These are phyloP conservation scores for Recurvirostra avosetta DNA, from an alignment of 2,113 vertebrate genomes.

Conservation along the genomic window DNA sequence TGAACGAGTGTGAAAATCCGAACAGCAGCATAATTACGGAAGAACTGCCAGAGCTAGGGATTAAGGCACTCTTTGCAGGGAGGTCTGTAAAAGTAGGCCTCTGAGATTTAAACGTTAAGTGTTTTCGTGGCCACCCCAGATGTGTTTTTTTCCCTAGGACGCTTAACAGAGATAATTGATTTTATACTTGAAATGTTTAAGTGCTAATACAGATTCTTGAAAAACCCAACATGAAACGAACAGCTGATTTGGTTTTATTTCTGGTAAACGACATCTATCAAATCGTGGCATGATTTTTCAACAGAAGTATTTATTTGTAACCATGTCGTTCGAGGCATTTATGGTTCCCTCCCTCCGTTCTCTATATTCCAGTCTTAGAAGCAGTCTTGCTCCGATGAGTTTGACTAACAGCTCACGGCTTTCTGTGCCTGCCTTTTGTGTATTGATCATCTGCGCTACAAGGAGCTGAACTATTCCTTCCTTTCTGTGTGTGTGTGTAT, in stretches of 20 bases:
- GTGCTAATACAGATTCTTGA: background rate
- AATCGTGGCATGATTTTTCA: background rate
- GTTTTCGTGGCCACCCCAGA: constrained; percentile 10
- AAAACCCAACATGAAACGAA: background rate
- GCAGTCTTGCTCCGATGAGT: background rate
- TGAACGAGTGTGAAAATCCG: background rate
- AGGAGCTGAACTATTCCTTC: constrained; percentile 11
- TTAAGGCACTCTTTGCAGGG: constrained; percentile 21
- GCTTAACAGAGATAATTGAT: background rate
- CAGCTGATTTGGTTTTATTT: background rate
- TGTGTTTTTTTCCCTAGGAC: background rate
- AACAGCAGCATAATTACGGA: background rate
- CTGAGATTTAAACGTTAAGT: background rate
- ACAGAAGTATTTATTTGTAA: background rate
- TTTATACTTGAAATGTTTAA: background rate
- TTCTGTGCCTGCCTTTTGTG: constrained; percentile 17
- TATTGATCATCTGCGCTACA: background rate
- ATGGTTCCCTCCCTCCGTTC: background rate
- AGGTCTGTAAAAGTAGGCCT: background rate
- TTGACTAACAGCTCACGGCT: background rate
- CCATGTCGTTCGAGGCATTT: background rate
- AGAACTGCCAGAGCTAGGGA: background rate
- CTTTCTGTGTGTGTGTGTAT: background rate
- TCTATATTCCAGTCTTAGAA: background rate
- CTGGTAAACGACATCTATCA: background rate